A percentile compares a stretch with the other conserved stretches of the same genome.
Evolutionary conservation across 2,113 vertebrate genomes (phyloP).

Genomic region (Grus americana): DNA sequence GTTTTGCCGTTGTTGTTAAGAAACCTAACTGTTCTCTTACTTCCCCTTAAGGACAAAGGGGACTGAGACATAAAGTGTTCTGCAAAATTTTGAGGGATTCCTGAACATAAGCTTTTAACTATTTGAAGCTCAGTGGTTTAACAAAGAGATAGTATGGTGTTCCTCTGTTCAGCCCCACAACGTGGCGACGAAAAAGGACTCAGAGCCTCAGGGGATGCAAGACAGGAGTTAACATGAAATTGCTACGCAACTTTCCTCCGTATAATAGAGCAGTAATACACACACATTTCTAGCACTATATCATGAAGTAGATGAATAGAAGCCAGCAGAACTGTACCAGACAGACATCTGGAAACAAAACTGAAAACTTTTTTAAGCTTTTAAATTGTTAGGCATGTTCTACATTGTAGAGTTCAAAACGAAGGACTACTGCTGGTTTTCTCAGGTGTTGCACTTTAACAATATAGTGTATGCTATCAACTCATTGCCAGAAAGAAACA

Average conservation of each 20-base stretch:
- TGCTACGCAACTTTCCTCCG: neutral
- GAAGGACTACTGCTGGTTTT: neutral
- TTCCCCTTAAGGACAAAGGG: neutral
- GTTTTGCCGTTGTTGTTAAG: neutral
- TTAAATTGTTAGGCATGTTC: neutral
- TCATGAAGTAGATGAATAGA: neutral
- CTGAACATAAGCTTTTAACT: neutral
- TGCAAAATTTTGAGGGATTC: neutral
- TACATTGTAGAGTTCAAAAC: neutral
- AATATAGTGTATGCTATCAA: neutral
- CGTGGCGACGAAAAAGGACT: neutral
- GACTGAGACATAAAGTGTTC: neutral
- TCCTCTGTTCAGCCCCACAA: neutral
- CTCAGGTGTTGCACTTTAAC: neutral
- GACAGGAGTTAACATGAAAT: neutral
- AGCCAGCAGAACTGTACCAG: neutral
- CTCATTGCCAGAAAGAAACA: neutral
- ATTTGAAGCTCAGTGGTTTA: neutral
- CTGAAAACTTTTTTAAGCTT: neutral
- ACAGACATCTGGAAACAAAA: neutral
- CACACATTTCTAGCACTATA: neutral
- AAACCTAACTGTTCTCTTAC: neutral
- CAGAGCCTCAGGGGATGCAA: neutral
- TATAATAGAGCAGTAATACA: neutral
- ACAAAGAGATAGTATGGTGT: neutral